Conservation (phyloP, 2,113 vertebrate species). For the Butorides virescens region DNA sequence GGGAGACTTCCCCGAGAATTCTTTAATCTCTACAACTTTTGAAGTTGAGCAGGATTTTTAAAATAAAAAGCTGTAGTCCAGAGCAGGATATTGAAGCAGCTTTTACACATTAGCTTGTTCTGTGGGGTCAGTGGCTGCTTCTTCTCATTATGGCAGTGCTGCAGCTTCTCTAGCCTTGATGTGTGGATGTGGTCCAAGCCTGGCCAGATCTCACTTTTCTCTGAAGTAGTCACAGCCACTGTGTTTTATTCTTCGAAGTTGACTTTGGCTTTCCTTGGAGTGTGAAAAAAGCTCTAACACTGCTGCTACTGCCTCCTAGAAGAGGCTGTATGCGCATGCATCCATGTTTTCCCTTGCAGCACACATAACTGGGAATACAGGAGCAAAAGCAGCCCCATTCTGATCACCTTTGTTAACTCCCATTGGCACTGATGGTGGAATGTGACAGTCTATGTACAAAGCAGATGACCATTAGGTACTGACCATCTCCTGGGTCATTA, state of each 20-base stretch:
- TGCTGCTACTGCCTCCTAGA: background rate
- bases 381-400: background rate
- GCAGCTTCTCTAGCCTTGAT: background rate
- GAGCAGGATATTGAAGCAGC: background rate
- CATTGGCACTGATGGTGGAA: accelerated
- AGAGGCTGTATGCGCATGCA: background rate
- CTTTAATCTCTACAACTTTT: background rate
- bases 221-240: background rate
- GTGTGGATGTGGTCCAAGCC: background rate
- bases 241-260: background rate
- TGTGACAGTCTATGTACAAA: background rate
- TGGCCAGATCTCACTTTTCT: background rate
- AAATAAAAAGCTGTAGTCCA: background rate
- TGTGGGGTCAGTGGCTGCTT: background rate
- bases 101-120: background rate
- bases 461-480: background rate
- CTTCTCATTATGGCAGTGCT: background rate
- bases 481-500: background rate
- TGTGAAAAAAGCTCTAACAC: background rate
- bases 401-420: background rate
- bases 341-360: background rate
- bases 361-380: background rate
- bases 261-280: background rate
- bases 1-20: background rate
- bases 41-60: background rate